Conservation (phyloP, 2,888 invertebrate species). For the Prostheceraeus crozeri region DNA sequence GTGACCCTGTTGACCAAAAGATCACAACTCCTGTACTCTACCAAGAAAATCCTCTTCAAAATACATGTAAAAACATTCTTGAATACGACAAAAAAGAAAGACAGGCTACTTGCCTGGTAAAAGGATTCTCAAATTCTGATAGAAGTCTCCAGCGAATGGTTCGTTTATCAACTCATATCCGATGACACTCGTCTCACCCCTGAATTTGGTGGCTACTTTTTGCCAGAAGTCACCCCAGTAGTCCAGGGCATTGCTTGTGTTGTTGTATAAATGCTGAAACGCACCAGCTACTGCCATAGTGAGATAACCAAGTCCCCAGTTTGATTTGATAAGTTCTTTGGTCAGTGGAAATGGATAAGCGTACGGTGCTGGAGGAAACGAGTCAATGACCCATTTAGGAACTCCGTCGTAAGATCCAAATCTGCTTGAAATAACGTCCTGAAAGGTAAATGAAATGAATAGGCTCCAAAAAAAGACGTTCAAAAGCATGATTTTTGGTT, state of each 20-base stretch:
- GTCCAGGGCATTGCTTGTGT: slow-evolving; percentile 40
- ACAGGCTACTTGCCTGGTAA: slow-evolving; percentile 45
- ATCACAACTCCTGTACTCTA: too few relatives aligned
- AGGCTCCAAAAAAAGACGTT: too few relatives aligned
- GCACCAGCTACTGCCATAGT: slow-evolving; percentile 44
- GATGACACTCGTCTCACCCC: slow-evolving; percentile 41
- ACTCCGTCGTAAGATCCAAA: slow-evolving; percentile 45
- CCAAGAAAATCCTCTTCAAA: too few relatives aligned
- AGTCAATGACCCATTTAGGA: slow-evolving; percentile 45
- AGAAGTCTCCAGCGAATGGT: slow-evolving; percentile 48
- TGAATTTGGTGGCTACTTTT: slow-evolving; percentile 42
- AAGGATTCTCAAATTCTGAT: slow-evolving; percentile 42
- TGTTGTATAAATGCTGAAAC: slow-evolving; percentile 46
- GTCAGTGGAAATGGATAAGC: slow-evolving; percentile 46
- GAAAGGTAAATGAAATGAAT: too few relatives aligned
- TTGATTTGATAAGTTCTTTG: slow-evolving; percentile 14
- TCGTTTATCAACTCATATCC: slow-evolving; percentile 48
- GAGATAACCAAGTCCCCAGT: slow-evolving; percentile 44
- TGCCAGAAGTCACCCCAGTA: slow-evolving; percentile 44
- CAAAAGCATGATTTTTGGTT: too few relatives aligned
- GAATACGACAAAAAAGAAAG: too few relatives aligned
- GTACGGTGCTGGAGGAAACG: slow-evolving; percentile 41
- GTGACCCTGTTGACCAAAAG: too few relatives aligned
- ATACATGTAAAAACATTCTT: too few relatives aligned
- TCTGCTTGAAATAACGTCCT: slow-evolving; percentile 27